A percentile compares a stretch with the other conserved stretches of the same genome.
Evolutionary conservation across 2,113 vertebrate species (phyloP).

Genomic region (Hucho hucho): DNA sequence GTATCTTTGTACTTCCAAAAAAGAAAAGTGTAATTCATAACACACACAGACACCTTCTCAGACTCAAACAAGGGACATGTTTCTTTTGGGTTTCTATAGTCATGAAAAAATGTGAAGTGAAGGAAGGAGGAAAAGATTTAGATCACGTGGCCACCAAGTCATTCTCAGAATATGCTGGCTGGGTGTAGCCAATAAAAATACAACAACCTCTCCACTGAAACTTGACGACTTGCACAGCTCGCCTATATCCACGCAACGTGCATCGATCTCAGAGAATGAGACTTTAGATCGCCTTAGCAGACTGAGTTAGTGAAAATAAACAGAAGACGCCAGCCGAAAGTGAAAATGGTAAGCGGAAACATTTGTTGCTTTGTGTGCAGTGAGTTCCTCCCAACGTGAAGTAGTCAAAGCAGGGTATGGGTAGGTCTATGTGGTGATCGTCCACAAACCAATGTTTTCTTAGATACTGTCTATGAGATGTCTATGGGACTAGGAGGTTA

Average conservation of each 20-base stretch:
- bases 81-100: neutral
- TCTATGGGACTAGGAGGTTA: too few relatives aligned
- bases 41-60: neutral
- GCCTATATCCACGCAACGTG: conserved; percentile 17
- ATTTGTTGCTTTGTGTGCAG: conserved; percentile 28
- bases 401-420: conserved; percentile 25
- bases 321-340: conserved; percentile 28
- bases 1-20: neutral
- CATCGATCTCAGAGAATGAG: conserved; percentile 26
- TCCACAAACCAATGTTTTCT: neutral
- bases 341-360: conserved; percentile 69
- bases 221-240: neutral
- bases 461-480: neutral
- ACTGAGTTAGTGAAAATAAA: conserved; percentile 24
- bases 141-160: conserved; percentile 62
- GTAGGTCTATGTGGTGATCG: neutral
- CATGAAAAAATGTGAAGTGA: neutral
- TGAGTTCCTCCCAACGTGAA: conserved; percentile 9
- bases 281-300: neutral
- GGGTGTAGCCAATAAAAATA: conserved; percentile 30
- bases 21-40: neutral
- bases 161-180: conserved; percentile 54
- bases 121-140: conserved; percentile 30
- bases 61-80: conserved; percentile 42
- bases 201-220: conserved; percentile 17